Conservation (phyloP, 2,797 vertebrate genomes). For the Eleutherodactylus coqui region DNA sequence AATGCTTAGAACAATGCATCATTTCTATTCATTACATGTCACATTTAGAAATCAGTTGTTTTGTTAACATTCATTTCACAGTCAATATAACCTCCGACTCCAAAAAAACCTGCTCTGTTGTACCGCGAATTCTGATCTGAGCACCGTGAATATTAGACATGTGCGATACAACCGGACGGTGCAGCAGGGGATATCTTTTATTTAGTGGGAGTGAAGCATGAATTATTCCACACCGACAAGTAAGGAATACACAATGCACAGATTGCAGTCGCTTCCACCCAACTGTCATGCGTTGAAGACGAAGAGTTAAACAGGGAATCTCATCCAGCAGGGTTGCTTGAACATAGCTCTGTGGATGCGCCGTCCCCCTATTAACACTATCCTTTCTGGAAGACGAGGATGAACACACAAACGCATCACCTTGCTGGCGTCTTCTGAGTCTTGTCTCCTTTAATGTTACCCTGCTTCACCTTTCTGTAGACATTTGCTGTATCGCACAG, state of each 20-base stretch:
- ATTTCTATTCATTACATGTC: no score
- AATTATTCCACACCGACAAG: not conserved
- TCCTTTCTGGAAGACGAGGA: not conserved
- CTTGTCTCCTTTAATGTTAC: not conserved
- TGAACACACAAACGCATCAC: not conserved
- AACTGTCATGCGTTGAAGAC: not conserved
- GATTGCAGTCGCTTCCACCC: not conserved
- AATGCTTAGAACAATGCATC: no score
- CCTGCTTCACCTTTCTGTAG: constrained; percentile 12
- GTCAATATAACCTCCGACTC: not conserved
- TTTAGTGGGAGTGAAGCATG: not conserved
- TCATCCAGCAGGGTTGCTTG: constrained; percentile 4
- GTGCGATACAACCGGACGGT: not conserved
- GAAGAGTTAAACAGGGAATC: constrained; percentile 37
- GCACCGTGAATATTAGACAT: constrained; percentile 20
- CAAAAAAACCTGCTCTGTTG: not conserved
- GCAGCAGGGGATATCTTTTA: not conserved
- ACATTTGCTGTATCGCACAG: constrained; percentile 6
- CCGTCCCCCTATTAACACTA: constrained; percentile 1
- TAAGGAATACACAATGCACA: not conserved
- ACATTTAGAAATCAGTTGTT: no score
- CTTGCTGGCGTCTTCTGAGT: not conserved
- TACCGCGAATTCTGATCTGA: not conserved
- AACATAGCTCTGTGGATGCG: not conserved
- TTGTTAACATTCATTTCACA: no score